These are phyloP conservation scores for Ophiodon elongatus DNA, from an alignment of 2,113 vertebrate species.

Conservation along the genomic window DNA sequence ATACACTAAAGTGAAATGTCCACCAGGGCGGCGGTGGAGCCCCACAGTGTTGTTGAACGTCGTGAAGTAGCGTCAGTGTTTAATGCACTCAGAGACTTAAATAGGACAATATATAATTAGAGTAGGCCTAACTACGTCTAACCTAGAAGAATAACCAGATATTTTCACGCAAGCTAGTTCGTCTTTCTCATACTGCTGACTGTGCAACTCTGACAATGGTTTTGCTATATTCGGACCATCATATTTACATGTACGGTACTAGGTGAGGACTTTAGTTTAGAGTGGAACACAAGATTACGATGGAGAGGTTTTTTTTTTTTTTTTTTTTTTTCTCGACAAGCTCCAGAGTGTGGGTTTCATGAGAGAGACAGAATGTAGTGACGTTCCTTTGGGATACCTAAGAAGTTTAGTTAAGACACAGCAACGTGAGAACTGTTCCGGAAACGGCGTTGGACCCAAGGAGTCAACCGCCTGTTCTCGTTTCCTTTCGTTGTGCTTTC, in stretches of 20 bases:
- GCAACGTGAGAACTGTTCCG: conserved; percentile 36
- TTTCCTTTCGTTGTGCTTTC: conserved; percentile 24
- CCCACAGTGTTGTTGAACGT: conserved; percentile 71
- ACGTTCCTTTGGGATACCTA: conserved; percentile 55
- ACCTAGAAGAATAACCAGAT: conserved; percentile 55
- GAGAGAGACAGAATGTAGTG: conserved; percentile 58
- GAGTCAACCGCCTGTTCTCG: conserved; percentile 30
- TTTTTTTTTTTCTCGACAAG: not conserved
- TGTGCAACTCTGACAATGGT: conserved; percentile 63
- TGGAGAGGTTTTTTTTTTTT: not conserved
- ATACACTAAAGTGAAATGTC: conserved; percentile 67
- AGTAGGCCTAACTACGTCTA: conserved; percentile 61
- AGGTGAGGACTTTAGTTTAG: conserved; percentile 12
- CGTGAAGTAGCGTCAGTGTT: conserved; percentile 74
- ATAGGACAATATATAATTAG: conserved; percentile 64
- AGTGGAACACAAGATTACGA: conserved; percentile 19
- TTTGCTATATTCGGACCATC: conserved; percentile 61
- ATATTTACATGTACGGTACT: conserved; percentile 54
- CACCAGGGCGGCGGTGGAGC: conserved; percentile 38
- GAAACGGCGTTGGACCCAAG: conserved; percentile 15
- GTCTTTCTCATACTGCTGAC: conserved; percentile 55
- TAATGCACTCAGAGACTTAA: conserved; percentile 63
- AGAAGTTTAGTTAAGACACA: conserved; percentile 39
- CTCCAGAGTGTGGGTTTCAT: conserved; percentile 39
- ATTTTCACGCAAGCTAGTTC: conserved; percentile 51